Percentiles rank a stretch among this genome's conserved stretches.
Evolutionary conservation across 2,113 vertebrate species (phyloP).

Genomic region (Centropus unirufus): DNA sequence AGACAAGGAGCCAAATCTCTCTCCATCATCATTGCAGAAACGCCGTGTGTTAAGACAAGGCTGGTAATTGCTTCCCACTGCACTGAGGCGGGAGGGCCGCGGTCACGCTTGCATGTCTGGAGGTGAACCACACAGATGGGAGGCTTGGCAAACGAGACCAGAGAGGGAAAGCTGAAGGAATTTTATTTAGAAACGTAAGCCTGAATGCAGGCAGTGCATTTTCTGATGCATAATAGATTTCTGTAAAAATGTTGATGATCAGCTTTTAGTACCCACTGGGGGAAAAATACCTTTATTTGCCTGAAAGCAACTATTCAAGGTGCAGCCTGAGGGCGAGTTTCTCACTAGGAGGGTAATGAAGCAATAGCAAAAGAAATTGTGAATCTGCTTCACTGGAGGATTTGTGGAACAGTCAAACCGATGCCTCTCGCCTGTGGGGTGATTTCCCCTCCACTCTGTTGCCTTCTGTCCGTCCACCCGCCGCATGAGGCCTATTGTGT

Average conservation of each 20-base stretch:
- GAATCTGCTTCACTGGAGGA: not conserved
- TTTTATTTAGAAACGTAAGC: not conserved
- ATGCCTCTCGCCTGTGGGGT: not conserved
- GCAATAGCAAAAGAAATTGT: not conserved
- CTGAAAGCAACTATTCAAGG: not conserved
- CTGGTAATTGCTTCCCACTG: not conserved
- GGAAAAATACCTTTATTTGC: not conserved
- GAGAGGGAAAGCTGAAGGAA: not conserved
- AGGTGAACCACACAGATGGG: not conserved
- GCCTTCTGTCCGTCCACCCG: not conserved
- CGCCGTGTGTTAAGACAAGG: not conserved
- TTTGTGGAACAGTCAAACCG: not conserved
- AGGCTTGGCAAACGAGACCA: not conserved
- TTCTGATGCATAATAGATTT: not conserved
- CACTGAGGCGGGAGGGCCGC: not conserved
- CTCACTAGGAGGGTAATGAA: not conserved
- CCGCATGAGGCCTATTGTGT: not conserved
- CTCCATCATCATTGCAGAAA: not conserved
- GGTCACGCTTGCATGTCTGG: not conserved
- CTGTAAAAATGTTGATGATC: not conserved
- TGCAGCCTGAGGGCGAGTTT: not conserved
- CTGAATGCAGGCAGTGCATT: not conserved
- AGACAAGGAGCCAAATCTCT: not conserved
- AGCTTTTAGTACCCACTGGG: not conserved
- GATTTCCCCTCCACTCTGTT: not conserved